Conservation (phyloP, 2,797 vertebrate genomes). For the Lithobates sylvaticus region DNA sequence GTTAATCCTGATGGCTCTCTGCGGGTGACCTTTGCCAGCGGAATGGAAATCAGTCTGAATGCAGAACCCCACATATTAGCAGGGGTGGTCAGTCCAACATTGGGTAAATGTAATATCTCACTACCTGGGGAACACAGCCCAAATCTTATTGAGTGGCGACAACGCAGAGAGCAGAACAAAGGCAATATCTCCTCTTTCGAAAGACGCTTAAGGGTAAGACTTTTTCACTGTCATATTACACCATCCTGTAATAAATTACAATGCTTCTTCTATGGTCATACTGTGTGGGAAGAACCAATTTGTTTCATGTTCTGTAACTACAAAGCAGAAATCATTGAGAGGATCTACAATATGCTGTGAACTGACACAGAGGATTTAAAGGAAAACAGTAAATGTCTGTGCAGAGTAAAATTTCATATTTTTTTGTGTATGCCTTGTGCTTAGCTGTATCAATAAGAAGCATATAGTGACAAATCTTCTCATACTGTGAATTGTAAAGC, state of each 20-base stretch:
- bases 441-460: background rate
- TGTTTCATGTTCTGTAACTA: conserved; percentile 37
- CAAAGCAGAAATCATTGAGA: conserved; percentile 23
- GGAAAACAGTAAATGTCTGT: background rate
- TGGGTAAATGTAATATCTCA: conserved; percentile 97
- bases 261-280: conserved; percentile 16
- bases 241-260: conserved; percentile 56
- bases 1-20: conserved; percentile 94
- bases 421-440: background rate
- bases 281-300: conserved; percentile 49
- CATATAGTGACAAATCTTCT: background rate
- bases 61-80: conserved; percentile 91
- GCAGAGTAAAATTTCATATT: background rate
- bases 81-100: conserved; percentile 90
- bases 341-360: background rate
- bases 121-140: conserved; percentile 94
- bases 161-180: conserved; percentile 95
- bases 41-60: conserved; percentile 94
- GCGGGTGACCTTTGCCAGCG: conserved; percentile 90
- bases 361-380: conserved; percentile 23
- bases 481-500: background rate
- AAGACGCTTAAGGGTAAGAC: conserved; percentile 93
- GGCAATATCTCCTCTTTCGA: conserved; percentile 94
- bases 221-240: conserved; percentile 63
- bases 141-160: conserved; percentile 97